A percentile compares a stretch with the other conserved stretches of the same genome.
Conservation (phyloP, 2,888 invertebrate species). For the Ormyrus thymus region DNA sequence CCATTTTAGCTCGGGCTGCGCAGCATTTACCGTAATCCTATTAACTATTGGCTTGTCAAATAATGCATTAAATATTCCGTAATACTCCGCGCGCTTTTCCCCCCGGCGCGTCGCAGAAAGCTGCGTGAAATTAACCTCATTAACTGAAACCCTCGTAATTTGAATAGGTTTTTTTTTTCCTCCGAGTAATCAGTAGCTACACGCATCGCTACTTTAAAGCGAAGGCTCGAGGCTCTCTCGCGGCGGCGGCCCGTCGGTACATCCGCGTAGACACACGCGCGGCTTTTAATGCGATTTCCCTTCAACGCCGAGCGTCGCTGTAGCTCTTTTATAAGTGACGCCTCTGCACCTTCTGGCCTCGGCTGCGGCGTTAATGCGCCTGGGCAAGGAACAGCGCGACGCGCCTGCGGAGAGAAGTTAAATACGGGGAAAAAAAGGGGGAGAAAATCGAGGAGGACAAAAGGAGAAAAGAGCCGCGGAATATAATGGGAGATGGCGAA, state of each 20-base stretch:
- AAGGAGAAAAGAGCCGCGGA: no score
- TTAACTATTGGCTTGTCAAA: conserved; percentile 47
- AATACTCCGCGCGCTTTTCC: background rate
- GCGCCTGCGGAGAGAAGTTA: background rate
- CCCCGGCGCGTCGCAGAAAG: conserved; percentile 4
- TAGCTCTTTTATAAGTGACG: conserved; percentile 28
- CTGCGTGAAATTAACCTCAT: conserved; percentile 52
- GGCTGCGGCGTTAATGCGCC: conserved; percentile 5
- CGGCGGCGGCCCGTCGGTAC: background rate
- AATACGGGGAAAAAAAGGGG: background rate
- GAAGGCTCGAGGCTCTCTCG: background rate
- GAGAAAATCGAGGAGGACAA: background rate
- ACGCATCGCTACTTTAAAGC: conserved; percentile 49
- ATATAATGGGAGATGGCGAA: background rate
- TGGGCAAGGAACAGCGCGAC: conserved; percentile 2
- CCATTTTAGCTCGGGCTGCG: background rate
- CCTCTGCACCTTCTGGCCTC: conserved; percentile 19
- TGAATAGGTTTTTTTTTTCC: conserved; percentile 45
- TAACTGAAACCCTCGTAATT: conserved; percentile 46
- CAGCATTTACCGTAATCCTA: conserved; percentile 43
- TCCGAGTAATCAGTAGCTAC: conserved; percentile 47
- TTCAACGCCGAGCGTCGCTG: conserved; percentile 2
- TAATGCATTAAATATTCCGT: conserved; percentile 45
- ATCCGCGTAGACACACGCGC: conserved; percentile 17
- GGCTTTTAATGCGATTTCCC: conserved; percentile 47